Conservation (phyloP, 2,888 invertebrate genomes). For the Merodon equestris region DNA sequence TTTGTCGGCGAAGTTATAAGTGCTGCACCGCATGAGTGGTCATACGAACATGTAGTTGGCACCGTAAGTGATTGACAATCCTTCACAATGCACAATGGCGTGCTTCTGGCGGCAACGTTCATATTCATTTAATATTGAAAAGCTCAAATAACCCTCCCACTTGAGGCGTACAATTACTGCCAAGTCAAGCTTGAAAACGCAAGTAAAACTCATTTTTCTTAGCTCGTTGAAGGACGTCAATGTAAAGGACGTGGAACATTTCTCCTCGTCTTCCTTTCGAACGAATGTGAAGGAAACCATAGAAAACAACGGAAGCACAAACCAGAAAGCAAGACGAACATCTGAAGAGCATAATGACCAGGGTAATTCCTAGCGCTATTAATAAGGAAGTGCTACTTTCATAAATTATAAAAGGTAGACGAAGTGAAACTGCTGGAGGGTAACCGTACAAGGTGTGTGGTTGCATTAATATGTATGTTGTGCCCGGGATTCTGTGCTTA, state of each 20-base stretch:
- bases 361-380: slow-evolving; percentile 65
- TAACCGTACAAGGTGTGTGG: slow-evolving; percentile 18
- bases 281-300: neutral
- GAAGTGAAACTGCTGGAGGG: slow-evolving; percentile 37
- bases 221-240: slow-evolving; percentile 15
- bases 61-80: slow-evolving; percentile 37
- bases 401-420: slow-evolving; percentile 57
- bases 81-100: slow-evolving; percentile 15
- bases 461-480: slow-evolving; percentile 13
- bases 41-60: neutral
- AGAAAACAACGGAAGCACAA: slow-evolving; percentile 24
- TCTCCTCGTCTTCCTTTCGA: too few species aligned
- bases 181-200: slow-evolving; percentile 30
- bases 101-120: slow-evolving; percentile 20
- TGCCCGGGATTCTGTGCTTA: neutral
- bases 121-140: slow-evolving; percentile 52
- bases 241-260: neutral
- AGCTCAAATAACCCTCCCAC: slow-evolving; percentile 36
- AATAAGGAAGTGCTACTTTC: slow-evolving; percentile 68
- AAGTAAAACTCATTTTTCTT: slow-evolving; percentile 55
- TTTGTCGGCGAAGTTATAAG: neutral
- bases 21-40: neutral
- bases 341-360: slow-evolving; percentile 64
- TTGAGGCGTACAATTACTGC: slow-evolving; percentile 40
- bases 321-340: slow-evolving; percentile 40